Evolutionary conservation across 2,797 vertebrate species (phyloP), one percentile per base, ranked within the genome.

Genomic region (Arnoldichthys spilopterus): DNA sequence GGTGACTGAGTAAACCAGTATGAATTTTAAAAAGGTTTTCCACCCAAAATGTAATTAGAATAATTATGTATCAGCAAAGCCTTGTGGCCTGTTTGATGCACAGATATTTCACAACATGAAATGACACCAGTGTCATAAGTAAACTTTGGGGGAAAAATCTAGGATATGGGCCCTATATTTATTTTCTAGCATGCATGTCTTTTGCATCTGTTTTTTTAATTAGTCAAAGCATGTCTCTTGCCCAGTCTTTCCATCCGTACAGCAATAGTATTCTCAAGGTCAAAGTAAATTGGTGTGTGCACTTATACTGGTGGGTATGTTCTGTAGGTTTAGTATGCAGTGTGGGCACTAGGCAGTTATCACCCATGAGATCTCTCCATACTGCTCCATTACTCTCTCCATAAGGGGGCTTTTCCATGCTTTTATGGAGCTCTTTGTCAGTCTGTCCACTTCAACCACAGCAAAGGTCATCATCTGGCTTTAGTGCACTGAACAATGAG

Each of bases 401-500:
- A 18, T 76, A 53, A 49, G 74, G 74, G 67, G 74, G 62, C 74
- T 54, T 49, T 66, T 62, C 26, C 62, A 15, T 5, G 30, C 62
- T 76, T 76, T 76, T 76, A 76, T 76, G 51, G 58, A 63, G 58
- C 72, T 74, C 72, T 74, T 74, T 63, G 72, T 74, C 72, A 74
- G 73, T 66, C 73, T 66, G 73, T 75, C 73, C 61, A 75, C 73
- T 71, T 71, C 51, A 71, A 71, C 61, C 61, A 75, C 45, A 8
- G 20, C 73, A 75, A 75, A 75, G 73, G 73, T 75, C 61, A 75
- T 75, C 47, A 64, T 64, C 59, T 75, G 72, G 58, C 72, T 62
- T 45, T 45, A 49, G 72, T 26, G 1, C 66, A 69, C 45, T 70
- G 49, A 71, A 56, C 51, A 71, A 30, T 56, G 4, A 37, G 51